A percentile compares a stretch with the other conserved stretches of the same genome.
Conservation (phyloP, 2,113 vertebrate genomes). For the Mobula birostris region DNA sequence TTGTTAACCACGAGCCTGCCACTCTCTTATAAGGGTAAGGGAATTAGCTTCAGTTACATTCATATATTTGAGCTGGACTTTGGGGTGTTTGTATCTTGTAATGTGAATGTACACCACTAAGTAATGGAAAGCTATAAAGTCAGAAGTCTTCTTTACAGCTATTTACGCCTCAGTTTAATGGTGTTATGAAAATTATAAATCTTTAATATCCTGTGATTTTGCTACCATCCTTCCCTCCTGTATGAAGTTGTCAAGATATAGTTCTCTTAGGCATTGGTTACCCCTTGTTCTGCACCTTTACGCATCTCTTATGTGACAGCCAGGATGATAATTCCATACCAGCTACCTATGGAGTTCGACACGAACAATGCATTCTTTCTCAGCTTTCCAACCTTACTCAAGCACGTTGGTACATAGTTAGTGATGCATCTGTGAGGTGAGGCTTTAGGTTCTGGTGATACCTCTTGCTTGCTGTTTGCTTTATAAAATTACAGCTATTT, state of each 20-base stretch:
- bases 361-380: not conserved
- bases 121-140: not conserved
- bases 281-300: no score
- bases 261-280: not conserved
- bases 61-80: not conserved
- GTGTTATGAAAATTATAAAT: no score
- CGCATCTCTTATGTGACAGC: not conserved
- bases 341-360: not conserved
- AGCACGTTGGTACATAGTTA: no score
- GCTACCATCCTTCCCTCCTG: not conserved
- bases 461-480: not conserved
- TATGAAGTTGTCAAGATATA: not conserved
- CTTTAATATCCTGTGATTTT: not conserved
- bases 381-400: not conserved
- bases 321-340: not conserved
- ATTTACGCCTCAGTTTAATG: not conserved
- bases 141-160: not conserved
- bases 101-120: not conserved
- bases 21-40: not conserved
- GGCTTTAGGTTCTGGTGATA: not conserved
- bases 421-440: not conserved
- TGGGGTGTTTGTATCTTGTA: not conserved
- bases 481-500: conserved; percentile 6
- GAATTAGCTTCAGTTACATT: not conserved
- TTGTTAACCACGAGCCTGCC: not conserved